These are phyloP conservation scores for Syrmaticus mikado DNA, from an alignment of 2,113 vertebrate genomes.

Conservation along the genomic window DNA sequence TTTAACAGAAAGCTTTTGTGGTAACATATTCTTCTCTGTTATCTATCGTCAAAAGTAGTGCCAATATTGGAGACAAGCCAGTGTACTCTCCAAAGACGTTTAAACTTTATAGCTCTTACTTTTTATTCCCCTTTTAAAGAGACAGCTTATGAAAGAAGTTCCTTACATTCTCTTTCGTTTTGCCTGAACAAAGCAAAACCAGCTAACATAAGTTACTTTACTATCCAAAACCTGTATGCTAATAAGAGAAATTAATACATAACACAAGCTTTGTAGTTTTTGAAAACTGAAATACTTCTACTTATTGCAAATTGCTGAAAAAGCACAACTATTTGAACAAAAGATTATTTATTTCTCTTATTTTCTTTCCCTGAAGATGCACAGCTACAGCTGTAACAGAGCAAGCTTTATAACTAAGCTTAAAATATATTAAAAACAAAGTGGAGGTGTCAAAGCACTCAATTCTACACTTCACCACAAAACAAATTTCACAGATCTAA, in stretches of 20 bases:
- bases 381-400: neutral
- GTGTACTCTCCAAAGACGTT: neutral
- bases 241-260: neutral
- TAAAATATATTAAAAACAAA: neutral
- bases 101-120: neutral
- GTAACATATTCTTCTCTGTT: neutral
- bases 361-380: neutral
- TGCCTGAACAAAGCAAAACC: neutral
- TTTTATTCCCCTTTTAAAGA: neutral
- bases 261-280: neutral
- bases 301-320: neutral
- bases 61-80: neutral
- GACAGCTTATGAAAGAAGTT: neutral
- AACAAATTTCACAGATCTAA: neutral
- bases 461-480: fast-evolving
- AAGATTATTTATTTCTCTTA: neutral
- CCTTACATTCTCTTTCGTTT: neutral
- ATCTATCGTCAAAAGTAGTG: neutral
- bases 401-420: neutral
- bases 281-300: neutral
- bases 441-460: fast-evolving
- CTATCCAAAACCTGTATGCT: neutral
- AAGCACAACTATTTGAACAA: neutral
- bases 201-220: neutral
- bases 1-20: neutral